A percentile compares a stretch with the other conserved stretches of the same genome.
Evolutionary conservation across 30 jellyfish, hydroid and myxozoan species (phyloP).

Genomic region (Clytia hemisphaerica): DNA sequence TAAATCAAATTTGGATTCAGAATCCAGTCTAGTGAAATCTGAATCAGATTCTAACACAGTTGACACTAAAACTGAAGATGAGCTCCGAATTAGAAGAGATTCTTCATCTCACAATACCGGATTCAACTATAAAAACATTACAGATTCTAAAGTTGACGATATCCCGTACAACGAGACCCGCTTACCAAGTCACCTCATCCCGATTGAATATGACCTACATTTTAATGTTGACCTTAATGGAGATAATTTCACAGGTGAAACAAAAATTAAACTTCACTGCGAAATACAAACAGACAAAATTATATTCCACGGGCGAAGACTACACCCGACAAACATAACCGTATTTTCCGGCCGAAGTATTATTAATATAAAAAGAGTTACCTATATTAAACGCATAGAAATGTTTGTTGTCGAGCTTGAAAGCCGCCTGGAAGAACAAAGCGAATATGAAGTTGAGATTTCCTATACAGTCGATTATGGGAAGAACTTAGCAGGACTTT

Average conservation of each 20-base stretch:
- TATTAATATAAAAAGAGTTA: conserved; percentile 17
- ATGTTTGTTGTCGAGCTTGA: conserved; percentile 58
- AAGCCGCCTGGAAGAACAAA: conserved; percentile 47
- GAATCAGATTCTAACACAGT: not conserved
- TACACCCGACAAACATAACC: conserved; percentile 24
- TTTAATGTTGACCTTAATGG: conserved; percentile 49
- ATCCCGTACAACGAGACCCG: conserved; percentile 69
- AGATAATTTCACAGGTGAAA: conserved; percentile 64
- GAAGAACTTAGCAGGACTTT: conserved; percentile 69
- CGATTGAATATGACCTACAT: conserved; percentile 53
- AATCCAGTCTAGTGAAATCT: not conserved
- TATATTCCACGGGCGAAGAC: conserved; percentile 72
- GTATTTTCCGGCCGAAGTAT: conserved; percentile 24
- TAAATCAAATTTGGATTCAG: not conserved
- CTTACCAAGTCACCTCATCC: conserved; percentile 54
- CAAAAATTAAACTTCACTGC: conserved; percentile 44
- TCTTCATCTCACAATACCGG: not conserved
- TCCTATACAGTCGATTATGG: conserved; percentile 58
- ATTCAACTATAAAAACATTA: not conserved
- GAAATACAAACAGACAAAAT: conserved; percentile 37
- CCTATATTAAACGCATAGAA: conserved; percentile 43
- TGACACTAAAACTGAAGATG: not conserved
- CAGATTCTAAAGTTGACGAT: conserved; percentile 23
- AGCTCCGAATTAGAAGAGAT: conserved; percentile 4
- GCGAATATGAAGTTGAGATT: conserved; percentile 37